A percentile compares a stretch with the other conserved stretches of the same genome.
These are phyloP conservation scores for Acestrorhynchus altus DNA, from an alignment of 2,797 vertebrate genomes.

Conservation along the genomic window DNA sequence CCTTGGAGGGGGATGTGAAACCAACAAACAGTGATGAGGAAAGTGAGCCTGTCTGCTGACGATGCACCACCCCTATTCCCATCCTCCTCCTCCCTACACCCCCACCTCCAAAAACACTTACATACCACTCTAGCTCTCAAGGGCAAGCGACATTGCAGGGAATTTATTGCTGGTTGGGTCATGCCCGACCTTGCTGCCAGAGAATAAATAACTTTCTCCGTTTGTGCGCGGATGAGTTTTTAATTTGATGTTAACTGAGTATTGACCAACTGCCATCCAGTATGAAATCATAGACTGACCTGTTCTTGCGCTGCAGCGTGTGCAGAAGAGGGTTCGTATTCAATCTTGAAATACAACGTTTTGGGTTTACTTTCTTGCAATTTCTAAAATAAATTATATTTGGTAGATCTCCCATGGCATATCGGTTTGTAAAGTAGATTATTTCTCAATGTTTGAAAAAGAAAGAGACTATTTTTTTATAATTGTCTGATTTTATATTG, in stretches of 20 bases:
- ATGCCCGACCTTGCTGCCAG: constrained; percentile 58
- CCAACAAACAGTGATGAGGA: constrained; percentile 29
- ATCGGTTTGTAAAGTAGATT: too few species aligned
- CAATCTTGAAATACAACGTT: background rate
- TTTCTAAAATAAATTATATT: background rate
- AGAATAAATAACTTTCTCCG: constrained; percentile 54
- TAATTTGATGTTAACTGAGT: constrained; percentile 57
- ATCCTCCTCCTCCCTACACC: constrained; percentile 23
- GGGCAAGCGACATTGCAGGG: constrained; percentile 51
- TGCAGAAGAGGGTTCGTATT: constrained; percentile 13
- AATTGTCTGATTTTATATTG: background rate
- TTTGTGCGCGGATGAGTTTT: constrained; percentile 56
- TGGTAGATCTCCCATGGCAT: background rate
- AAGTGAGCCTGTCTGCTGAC: constrained; percentile 67
- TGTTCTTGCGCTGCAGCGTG: constrained; percentile 9
- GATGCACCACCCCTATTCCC: constrained; percentile 60
- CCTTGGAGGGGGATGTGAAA: constrained; percentile 11
- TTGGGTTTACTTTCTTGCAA: background rate
- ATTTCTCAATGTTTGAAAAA: too few species aligned
- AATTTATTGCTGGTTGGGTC: constrained; percentile 70
- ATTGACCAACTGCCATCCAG: constrained; percentile 51
- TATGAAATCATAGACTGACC: constrained; percentile 47
- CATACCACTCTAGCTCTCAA: constrained; percentile 62
- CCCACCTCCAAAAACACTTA: constrained; percentile 46
- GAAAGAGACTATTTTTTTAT: too few species aligned